A percentile compares a stretch with the other conserved stretches of the same genome.
Conservation (phyloP, 2,888 invertebrate genomes). For the Acheta domesticus region DNA sequence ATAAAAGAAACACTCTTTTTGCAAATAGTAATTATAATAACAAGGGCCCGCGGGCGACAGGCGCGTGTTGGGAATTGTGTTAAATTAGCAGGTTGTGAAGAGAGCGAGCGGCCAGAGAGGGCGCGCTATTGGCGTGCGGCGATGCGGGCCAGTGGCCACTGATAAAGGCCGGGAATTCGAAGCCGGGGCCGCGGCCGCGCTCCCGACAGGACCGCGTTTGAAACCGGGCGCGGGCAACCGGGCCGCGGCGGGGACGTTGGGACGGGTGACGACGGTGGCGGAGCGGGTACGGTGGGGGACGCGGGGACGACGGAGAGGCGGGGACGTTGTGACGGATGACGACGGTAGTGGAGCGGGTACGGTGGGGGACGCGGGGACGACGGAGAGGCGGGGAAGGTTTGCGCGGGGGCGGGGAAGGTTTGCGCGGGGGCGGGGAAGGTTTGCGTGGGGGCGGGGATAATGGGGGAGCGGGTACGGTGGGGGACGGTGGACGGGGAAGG, state of each 20-base stretch:
- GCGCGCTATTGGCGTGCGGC: not conserved
- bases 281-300: too few relatives aligned
- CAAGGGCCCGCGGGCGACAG: not conserved
- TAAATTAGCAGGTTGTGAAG: not conserved
- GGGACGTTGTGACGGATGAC: too few relatives aligned
- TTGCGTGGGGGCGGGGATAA: too few relatives aligned
- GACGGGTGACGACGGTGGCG: not conserved
- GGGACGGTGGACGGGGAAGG: too few relatives aligned
- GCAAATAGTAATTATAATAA: conserved; percentile 18
- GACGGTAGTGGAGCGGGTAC: too few relatives aligned
- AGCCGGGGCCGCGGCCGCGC: too few relatives aligned
- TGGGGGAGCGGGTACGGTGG: too few relatives aligned
- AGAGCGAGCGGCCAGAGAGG: not conserved
- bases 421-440: too few relatives aligned
- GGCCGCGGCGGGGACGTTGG: not conserved
- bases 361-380: too few relatives aligned
- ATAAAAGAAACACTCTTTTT: not conserved
- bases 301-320: too few relatives aligned
- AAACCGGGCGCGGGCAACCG: not conserved
- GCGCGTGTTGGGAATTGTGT: not conserved
- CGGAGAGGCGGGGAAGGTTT: too few relatives aligned
- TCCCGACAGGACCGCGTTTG: not conserved
- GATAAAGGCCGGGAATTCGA: not conserved
- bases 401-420: too few relatives aligned
- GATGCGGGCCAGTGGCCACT: not conserved